Evolutionary conservation across 1,140 invertebrate genomes (phyloP).

Genomic region (Atta colombica): DNA sequence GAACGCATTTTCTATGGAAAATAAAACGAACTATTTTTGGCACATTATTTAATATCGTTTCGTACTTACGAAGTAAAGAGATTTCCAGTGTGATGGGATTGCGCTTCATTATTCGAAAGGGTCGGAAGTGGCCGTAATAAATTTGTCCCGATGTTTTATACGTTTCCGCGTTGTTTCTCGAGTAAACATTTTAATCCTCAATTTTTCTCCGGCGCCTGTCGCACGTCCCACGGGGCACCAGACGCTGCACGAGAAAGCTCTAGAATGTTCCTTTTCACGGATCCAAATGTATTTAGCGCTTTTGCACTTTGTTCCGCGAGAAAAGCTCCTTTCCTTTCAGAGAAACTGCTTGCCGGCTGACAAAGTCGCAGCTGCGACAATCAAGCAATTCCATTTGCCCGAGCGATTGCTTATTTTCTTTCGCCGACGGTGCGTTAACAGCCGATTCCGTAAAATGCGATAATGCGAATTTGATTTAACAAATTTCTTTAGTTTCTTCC

Average conservation of each 20-base stretch:
- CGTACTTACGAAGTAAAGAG: slow-evolving; percentile 53
- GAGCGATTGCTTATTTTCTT: slow-evolving; percentile 71
- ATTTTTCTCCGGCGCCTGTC: slow-evolving; percentile 49
- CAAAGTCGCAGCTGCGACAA: slow-evolving; percentile 60
- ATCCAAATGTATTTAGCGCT: slow-evolving; percentile 68
- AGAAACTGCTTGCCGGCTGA: slow-evolving; percentile 60
- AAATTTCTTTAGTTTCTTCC: slow-evolving; percentile 13
- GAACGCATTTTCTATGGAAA: slow-evolving; percentile 23
- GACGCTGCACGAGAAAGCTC: slow-evolving; percentile 55
- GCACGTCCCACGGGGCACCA: not conserved
- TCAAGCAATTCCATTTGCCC: slow-evolving; percentile 71
- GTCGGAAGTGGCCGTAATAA: slow-evolving; percentile 65
- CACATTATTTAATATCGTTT: slow-evolving; percentile 61
- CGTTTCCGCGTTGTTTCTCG: slow-evolving; percentile 51
- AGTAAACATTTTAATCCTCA: slow-evolving; percentile 67
- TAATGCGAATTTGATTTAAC: slow-evolving; percentile 56
- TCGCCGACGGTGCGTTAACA: slow-evolving; percentile 55
- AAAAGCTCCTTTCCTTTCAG: slow-evolving; percentile 65
- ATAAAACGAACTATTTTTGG: slow-evolving; percentile 34
- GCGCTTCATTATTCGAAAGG: slow-evolving; percentile 59
- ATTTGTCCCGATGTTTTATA: slow-evolving; percentile 65
- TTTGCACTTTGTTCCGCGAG: slow-evolving; percentile 65
- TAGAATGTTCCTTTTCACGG: slow-evolving; percentile 64
- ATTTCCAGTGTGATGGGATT: slow-evolving; percentile 51
- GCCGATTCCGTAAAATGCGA: slow-evolving; percentile 59